Percentiles rank a stretch among this genome's conserved stretches.
Evolutionary conservation across 2,113 vertebrate genomes (phyloP).

Genomic region (Erythrocercus mccallii): DNA sequence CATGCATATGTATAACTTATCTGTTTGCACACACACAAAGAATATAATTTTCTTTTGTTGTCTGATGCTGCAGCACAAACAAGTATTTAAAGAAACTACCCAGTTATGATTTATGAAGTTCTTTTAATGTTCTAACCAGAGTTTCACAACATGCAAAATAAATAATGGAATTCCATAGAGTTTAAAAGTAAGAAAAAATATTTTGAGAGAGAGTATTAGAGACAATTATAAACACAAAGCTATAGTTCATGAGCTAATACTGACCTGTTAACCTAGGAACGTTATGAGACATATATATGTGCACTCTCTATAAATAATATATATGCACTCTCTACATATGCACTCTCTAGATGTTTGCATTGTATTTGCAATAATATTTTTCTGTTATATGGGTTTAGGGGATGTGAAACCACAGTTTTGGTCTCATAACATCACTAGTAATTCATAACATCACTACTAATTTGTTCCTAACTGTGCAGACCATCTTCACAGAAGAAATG

Average conservation of each 20-base stretch:
- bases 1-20: background rate
- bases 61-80: background rate
- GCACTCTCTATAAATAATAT: background rate
- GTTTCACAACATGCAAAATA: background rate
- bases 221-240: background rate
- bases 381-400: background rate
- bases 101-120: background rate
- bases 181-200: background rate
- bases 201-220: background rate
- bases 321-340: background rate
- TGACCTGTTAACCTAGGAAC: background rate
- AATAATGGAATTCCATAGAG: background rate
- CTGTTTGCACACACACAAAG: background rate
- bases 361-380: background rate
- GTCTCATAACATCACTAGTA: background rate
- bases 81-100: background rate
- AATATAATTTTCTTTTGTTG: background rate
- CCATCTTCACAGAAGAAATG: background rate
- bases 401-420: background rate
- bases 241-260: background rate
- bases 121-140: background rate
- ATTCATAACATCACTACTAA: background rate
- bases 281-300: background rate
- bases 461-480: background rate
- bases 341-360: too few species aligned